Conservation (phyloP, 37 sponge, comb jelly and placozoan species). For the Chondrilla cf. caribensis region DNA sequence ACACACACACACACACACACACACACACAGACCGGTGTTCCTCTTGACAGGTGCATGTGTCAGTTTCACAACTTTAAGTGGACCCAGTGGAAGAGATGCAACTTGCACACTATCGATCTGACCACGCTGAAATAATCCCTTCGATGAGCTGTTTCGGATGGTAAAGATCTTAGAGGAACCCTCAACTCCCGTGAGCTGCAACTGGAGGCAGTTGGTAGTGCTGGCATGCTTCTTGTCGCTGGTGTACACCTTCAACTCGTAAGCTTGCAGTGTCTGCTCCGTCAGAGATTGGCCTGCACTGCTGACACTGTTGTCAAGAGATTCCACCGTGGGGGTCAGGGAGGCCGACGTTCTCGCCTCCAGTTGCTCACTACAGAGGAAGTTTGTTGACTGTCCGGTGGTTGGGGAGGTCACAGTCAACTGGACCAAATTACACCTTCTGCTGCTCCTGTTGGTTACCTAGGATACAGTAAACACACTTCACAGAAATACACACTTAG, state of each 20-base stretch:
- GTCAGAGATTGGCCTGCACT: too few species aligned
- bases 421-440: too few species aligned
- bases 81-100: background rate
- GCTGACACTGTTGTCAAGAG: too few species aligned
- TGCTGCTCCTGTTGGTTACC: too few species aligned
- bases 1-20: slow-evolving; percentile 29
- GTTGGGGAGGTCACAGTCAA: too few species aligned
- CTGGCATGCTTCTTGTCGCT: slow-evolving; percentile 16
- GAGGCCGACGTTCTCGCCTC: too few species aligned
- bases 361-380: too few species aligned
- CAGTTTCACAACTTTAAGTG: background rate
- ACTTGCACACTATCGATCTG: background rate
- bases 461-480: too few species aligned
- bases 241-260: background rate
- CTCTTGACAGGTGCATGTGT: background rate
- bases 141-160: background rate
- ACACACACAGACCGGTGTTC: background rate
- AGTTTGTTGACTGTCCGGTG: too few species aligned
- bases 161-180: background rate
- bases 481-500: too few species aligned
- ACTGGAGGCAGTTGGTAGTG: background rate
- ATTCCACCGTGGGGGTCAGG: too few species aligned
- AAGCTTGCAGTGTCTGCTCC: background rate
- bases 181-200: background rate
- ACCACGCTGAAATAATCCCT: background rate